phyloP scores from a whole-genome alignment of 2,888 invertebrate genomes.

The Anthoptus insignis region DNA sequence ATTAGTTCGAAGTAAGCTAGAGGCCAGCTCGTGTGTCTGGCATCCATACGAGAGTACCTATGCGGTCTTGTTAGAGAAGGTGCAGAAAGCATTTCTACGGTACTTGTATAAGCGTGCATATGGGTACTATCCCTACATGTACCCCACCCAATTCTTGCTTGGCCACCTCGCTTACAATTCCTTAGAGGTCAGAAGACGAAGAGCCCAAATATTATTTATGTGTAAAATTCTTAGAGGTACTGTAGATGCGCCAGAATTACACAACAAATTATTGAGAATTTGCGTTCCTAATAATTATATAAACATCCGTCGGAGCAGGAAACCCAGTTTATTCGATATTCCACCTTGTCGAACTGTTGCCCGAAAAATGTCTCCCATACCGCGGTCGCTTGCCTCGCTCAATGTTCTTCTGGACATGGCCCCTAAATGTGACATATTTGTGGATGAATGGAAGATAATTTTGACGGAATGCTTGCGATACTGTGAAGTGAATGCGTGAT shows the following conservation, averaged over 20 bases:
- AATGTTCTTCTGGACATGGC: background rate
- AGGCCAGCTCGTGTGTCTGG: conserved; percentile 18
- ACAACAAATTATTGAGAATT: background rate
- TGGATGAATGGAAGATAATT: background rate
- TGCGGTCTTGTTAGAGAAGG: conserved; percentile 14
- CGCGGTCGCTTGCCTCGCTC: background rate
- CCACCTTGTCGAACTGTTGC: background rate
- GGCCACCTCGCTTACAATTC: background rate
- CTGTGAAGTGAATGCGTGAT: conserved; percentile 2
- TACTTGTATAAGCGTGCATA: background rate
- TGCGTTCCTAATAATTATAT: background rate
- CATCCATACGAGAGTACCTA: conserved; percentile 24
- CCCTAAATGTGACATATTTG: background rate
- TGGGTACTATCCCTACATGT: background rate
- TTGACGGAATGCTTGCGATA: background rate
- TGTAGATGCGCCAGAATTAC: background rate
- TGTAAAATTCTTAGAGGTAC: background rate
- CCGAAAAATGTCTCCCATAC: background rate
- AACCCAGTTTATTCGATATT: background rate
- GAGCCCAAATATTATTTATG: background rate
- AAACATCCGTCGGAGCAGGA: background rate
- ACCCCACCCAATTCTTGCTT: background rate
- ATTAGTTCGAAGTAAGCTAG: conserved; percentile 26
- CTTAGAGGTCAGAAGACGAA: background rate
- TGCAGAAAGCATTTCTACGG: background rate